Percentiles rank a stretch among this genome's conserved stretches.
These are phyloP conservation scores for Idaea straminata DNA, from an alignment of 2,888 invertebrate species.

Conservation along the genomic window DNA sequence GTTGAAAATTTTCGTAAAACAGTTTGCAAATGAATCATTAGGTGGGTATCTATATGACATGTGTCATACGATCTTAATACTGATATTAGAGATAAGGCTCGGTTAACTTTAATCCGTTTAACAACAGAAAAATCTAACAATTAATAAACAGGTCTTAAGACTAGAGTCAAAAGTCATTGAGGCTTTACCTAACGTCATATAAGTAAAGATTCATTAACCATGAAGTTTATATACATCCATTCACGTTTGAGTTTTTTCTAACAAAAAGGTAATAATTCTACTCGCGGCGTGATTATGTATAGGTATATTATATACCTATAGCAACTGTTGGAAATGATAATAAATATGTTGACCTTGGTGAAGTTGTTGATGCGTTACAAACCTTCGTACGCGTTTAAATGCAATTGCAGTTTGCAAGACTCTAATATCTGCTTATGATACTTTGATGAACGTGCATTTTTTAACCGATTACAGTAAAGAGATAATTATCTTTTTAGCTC, in stretches of 20 bases:
- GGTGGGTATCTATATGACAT: constrained; percentile 20
- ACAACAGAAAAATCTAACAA: neutral
- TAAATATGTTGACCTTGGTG: constrained; percentile 27
- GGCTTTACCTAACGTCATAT: neutral
- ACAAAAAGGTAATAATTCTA: neutral
- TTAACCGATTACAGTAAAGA: neutral
- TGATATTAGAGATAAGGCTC: constrained; percentile 19
- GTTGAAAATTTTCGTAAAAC: constrained; percentile 31
- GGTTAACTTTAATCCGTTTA: neutral
- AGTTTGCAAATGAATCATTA: constrained; percentile 34
- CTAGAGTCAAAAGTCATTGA: neutral
- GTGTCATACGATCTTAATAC: constrained; percentile 30
- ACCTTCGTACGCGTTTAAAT: constrained; percentile 7
- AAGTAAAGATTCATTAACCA: neutral
- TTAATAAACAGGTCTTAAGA: neutral
- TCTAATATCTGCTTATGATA: constrained; percentile 7
- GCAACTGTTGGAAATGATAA: constrained; percentile 21
- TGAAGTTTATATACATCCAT: neutral
- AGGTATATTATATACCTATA: neutral
- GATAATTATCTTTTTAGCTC: neutral
- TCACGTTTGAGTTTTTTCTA: neutral
- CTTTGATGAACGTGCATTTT: constrained; percentile 6
- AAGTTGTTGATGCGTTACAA: constrained; percentile 27
- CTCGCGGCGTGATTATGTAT: neutral
- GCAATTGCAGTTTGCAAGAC: neutral